Conservation (phyloP, 2,113 vertebrate genomes). For the Eonycteris spelaea region DNA sequence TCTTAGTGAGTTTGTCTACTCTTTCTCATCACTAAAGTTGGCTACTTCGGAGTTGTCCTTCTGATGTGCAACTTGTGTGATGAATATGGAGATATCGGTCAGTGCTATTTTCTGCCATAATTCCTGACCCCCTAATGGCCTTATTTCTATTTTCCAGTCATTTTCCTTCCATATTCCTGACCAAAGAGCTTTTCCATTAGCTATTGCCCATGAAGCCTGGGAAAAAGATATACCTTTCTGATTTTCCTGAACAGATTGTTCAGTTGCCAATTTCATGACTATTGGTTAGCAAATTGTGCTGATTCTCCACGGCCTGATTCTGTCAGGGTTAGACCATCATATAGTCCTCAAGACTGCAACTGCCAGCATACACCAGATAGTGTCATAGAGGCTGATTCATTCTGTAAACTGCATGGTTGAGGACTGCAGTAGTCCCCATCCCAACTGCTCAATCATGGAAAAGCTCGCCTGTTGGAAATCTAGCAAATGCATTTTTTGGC, state of each 20-base stretch:
- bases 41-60: not conserved
- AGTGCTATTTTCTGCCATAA: not conserved
- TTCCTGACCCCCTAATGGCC: not conserved
- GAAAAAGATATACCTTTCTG: not conserved
- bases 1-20: not conserved
- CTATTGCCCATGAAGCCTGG: too few relatives aligned
- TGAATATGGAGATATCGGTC: not conserved
- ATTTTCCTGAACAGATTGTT: not conserved
- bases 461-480: not conserved
- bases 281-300: not conserved
- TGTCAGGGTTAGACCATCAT: not conserved
- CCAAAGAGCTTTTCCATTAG: not conserved
- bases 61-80: not conserved
- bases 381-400: not conserved
- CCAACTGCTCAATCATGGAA: not conserved
- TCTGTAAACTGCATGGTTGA: not conserved
- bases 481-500: not conserved
- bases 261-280: not conserved
- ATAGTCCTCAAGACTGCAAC: not conserved
- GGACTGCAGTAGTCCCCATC: not conserved
- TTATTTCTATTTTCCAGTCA: not conserved
- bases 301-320: not conserved
- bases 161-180: not conserved
- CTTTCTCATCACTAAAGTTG: not conserved
- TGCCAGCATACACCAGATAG: too few relatives aligned